Conservation (phyloP, 2,888 invertebrate species). For the Saturnia pavonia region DNA sequence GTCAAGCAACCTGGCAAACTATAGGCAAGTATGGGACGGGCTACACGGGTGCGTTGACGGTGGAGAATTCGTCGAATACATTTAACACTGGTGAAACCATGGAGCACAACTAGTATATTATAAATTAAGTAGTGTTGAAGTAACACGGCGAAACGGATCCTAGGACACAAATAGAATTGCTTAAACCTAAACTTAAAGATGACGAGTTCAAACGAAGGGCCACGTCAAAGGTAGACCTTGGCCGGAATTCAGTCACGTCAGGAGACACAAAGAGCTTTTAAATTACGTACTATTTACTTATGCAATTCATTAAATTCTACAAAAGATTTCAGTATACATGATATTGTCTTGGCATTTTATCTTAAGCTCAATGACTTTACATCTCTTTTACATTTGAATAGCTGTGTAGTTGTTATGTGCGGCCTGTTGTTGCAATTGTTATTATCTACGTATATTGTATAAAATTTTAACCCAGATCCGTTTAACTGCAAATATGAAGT, state of each 20-base stretch:
- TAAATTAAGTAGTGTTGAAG: background rate
- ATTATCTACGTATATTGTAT: too few relatives aligned
- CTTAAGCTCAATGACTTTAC: background rate
- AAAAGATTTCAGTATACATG: background rate
- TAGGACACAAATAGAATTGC: background rate
- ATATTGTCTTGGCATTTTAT: background rate
- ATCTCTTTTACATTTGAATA: slow-evolving; percentile 5
- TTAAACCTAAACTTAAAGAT: slow-evolving; percentile 30
- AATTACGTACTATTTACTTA: slow-evolving; percentile 4
- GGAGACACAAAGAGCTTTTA: slow-evolving; percentile 40
- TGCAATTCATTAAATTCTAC: background rate
- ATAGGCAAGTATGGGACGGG: too few relatives aligned
- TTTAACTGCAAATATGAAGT: background rate
- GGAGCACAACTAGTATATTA: background rate
- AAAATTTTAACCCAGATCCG: background rate
- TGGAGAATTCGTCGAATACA: too few relatives aligned
- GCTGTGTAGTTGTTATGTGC: background rate
- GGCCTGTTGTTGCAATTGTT: background rate
- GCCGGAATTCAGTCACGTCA: slow-evolving; percentile 64
- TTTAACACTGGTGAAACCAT: too few relatives aligned
- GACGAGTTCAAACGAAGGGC: slow-evolving; percentile 55
- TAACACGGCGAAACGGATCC: background rate
- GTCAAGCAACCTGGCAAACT: too few relatives aligned
- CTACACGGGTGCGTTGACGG: too few relatives aligned
- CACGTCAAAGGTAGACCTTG: slow-evolving; percentile 61